Conservation (phyloP, 92 coral and sea anemone genomes). For the Heteractis magnifica region DNA sequence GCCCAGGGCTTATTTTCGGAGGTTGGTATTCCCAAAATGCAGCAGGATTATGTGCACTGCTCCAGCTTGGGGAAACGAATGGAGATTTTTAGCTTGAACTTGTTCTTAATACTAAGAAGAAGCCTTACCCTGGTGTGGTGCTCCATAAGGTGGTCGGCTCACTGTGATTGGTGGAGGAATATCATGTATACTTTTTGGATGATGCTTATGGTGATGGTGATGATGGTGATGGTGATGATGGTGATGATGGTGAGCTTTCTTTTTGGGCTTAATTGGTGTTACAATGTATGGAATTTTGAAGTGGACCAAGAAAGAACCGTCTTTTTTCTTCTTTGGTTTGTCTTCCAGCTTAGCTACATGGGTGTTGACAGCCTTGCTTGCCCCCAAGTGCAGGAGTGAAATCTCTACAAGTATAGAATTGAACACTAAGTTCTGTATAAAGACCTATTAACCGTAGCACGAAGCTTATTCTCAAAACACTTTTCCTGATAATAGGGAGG, state of each 20-base stretch:
- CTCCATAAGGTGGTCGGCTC: constrained; percentile 6
- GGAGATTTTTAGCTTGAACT: background rate
- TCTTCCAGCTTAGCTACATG: constrained; percentile 23
- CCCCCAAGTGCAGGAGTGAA: constrained; percentile 75
- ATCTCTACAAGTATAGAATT: constrained; percentile 43
- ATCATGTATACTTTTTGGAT: constrained; percentile 28
- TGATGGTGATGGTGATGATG: constrained; percentile 34
- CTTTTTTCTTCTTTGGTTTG: constrained; percentile 72
- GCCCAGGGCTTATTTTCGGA: too few relatives aligned
- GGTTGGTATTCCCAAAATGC: too few relatives aligned
- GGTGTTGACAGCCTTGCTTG: constrained; percentile 35
- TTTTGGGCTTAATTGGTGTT: constrained; percentile 62
- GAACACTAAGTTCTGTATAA: too few relatives aligned
- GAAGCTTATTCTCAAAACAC: too few relatives aligned
- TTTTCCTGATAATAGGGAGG: too few relatives aligned
- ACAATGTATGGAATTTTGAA: constrained; percentile 86
- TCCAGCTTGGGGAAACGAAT: too few relatives aligned
- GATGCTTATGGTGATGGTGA: constrained; percentile 33
- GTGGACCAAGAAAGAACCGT: constrained; percentile 75
- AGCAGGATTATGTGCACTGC: too few relatives aligned
- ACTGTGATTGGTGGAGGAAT: constrained; percentile 31
- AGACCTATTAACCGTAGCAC: too few relatives aligned
- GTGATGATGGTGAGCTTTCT: constrained; percentile 40
- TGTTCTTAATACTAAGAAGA: background rate
- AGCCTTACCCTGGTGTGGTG: constrained; percentile 12